phyloP scores from a whole-genome alignment of 2,113 vertebrate species.

The Aspidoscelis tigris region DNA sequence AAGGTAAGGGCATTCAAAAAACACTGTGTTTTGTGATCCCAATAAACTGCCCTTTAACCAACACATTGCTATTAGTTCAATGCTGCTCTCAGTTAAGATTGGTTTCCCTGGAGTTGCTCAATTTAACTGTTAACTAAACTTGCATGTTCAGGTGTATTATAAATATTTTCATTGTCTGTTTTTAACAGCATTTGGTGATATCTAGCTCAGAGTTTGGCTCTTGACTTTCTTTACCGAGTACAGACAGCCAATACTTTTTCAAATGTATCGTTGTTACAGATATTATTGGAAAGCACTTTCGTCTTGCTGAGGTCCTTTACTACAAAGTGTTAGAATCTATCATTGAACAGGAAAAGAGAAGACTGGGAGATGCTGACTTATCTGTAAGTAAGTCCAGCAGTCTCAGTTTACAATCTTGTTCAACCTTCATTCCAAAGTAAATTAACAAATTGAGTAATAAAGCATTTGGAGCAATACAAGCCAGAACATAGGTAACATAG shows the following conservation, averaged over 20 bases:
- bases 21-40: neutral
- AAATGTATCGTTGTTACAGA: conserved; percentile 75
- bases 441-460: neutral
- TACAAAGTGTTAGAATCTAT: conserved; percentile 91
- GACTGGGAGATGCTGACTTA: conserved; percentile 87
- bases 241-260: conserved; percentile 25
- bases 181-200: neutral
- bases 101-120: neutral
- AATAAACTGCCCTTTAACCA: neutral
- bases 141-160: neutral
- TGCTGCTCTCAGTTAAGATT: neutral
- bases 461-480: neutral
- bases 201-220: fast-evolving
- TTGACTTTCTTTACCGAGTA: neutral
- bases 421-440: neutral
- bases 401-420: neutral
- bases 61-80: neutral
- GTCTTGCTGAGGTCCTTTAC: conserved; percentile 89
- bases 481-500: neutral
- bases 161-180: neutral
- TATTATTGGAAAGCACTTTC: conserved; percentile 85
- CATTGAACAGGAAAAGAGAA: conserved; percentile 88
- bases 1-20: conserved; percentile 73
- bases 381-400: conserved; percentile 82
- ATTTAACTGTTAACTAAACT: neutral